Evolutionary conservation across 2,113 vertebrate genomes (phyloP).

Genomic region (Leptobrachium leishanense): DNA sequence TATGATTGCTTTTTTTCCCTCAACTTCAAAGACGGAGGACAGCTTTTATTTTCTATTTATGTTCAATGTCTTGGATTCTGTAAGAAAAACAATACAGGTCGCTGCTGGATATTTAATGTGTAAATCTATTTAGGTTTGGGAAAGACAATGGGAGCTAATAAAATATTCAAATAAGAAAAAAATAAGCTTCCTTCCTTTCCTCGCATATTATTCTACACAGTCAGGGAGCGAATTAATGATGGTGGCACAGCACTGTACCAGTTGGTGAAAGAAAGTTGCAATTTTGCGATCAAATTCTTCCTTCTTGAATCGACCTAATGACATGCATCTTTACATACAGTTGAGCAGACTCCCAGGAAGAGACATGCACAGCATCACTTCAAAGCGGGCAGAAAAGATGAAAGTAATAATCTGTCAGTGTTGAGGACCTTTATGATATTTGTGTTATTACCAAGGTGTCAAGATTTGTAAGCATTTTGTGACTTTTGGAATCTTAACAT

Average conservation of each 20-base stretch:
- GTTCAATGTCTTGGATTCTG: conserved; percentile 54
- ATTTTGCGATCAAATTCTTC: conserved; percentile 2
- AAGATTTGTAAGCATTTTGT: not conserved
- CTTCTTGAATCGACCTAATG: not conserved
- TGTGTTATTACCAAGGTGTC: not conserved
- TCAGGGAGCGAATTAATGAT: conserved; percentile 75
- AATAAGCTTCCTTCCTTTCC: conserved; percentile 63
- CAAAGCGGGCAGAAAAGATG: not conserved
- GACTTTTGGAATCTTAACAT: not conserved
- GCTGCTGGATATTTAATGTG: conserved; percentile 71
- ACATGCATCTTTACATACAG: not conserved
- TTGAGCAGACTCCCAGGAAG: not conserved
- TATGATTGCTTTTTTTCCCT: conserved; percentile 65
- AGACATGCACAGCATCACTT: not conserved
- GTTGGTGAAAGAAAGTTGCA: conserved; percentile 4
- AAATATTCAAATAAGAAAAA: conserved; percentile 68
- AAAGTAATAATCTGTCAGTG: not conserved
- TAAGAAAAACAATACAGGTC: conserved; percentile 67
- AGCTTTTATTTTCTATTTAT: conserved; percentile 59
- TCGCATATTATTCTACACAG: conserved; percentile 73
- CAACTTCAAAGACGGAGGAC: conserved; percentile 59
- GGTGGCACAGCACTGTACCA: conserved; percentile 34
- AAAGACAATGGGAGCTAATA: conserved; percentile 71
- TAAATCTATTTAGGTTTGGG: conserved; percentile 73
- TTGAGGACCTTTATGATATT: not conserved